Evolutionary conservation across 2,888 invertebrate species (phyloP), one percentile per base, ranked within the genome.

Genomic region (Nemapogon koenigi): DNA sequence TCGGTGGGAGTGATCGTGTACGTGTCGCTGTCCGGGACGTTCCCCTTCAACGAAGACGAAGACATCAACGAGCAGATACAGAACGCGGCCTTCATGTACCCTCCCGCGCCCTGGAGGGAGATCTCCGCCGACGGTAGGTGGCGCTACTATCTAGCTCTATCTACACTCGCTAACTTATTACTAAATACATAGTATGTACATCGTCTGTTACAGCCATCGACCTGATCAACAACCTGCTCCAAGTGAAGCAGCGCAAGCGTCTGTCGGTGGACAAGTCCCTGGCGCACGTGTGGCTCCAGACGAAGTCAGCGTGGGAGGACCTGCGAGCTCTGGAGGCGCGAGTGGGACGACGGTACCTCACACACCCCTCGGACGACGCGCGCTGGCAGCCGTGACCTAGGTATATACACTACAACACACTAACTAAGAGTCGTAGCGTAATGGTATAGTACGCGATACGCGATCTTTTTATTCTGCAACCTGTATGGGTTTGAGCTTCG

Each of bases 11-110:
- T 99, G 2, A 98, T 99, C 52, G 90, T 99, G 46, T 99, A 99
- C 72, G 99, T 99, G 36, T 97, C 97, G 45, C 82, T 99, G 31
- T 97, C 97, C 52, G 99, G 98, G 45, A 99, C 98, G 0, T 99
- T 99, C 78, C 98, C 98, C 19, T 99, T 99, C 79, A 99, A 99
- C 72, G 99, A 99, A 78, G 98, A 99, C 70, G 98, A 99, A 78
- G 99, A 99, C 67, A 99, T 99, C 57, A 92, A 96, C 70, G 98
- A 98, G 69, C 99, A 99, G 80, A 99, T 99, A 49, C 97, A 98
- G 78, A 99, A 99, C 81, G 98, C 98, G 19, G 97, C 97, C 39
- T 99, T 99, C 70, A 99, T 99, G 99, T 99, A 98, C 81, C 99
- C 99, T 28, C 92, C 95, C 15, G 88, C 89, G 67, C 97, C 98